A percentile compares a stretch with the other conserved stretches of the same genome.
Evolutionary conservation across 2,113 vertebrate species (phyloP).

Genomic region (Lanius ludovicianus): DNA sequence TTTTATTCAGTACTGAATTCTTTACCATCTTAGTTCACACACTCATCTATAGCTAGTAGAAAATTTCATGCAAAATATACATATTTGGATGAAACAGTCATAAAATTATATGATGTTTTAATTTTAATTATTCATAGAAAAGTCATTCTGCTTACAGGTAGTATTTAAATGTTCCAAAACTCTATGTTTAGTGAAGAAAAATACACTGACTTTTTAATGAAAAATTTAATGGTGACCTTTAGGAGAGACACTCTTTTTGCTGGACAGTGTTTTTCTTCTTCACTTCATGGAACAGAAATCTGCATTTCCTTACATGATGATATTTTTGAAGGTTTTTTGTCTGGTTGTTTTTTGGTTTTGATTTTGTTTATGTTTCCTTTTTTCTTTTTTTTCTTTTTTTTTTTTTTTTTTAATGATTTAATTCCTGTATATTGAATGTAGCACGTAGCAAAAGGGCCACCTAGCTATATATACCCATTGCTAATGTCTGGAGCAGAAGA

Average conservation of each 20-base stretch:
- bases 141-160: background rate
- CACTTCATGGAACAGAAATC: background rate
- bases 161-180: background rate
- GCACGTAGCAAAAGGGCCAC: background rate
- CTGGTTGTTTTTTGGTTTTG: background rate
- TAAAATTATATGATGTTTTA: background rate
- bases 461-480: background rate
- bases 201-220: background rate
- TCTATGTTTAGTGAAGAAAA: background rate
- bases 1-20: constrained; percentile 32
- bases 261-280: background rate
- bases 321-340: background rate
- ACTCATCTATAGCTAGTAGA: background rate
- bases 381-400: background rate
- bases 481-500: background rate
- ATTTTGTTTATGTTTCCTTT: background rate
- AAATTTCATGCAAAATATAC: background rate
- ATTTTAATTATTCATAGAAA: background rate
- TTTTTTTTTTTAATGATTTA: background rate
- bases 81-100: background rate
- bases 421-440: background rate
- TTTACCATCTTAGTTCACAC: constrained; percentile 2
- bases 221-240: background rate
- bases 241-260: background rate
- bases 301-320: background rate